Evolutionary conservation across 2,113 vertebrate species (phyloP).

Genomic region (Paradisaea rubra): DNA sequence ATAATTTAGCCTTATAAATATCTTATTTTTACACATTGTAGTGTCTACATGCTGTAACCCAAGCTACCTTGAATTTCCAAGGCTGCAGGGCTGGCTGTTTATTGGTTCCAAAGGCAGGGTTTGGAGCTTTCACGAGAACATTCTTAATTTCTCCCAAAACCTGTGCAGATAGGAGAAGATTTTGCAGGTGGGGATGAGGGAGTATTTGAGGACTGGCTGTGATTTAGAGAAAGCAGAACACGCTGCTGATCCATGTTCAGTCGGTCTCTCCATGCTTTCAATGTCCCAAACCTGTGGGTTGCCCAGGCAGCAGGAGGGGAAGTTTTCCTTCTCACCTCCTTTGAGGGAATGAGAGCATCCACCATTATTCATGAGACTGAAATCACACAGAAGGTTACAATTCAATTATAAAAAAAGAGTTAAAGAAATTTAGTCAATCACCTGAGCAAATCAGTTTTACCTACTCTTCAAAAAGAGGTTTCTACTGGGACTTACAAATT

Average conservation of each 20-base stretch:
- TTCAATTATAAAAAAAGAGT: background rate
- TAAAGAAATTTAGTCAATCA: background rate
- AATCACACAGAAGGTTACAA: background rate
- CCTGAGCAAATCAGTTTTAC: background rate
- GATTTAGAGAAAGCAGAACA: background rate
- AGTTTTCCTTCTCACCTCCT: background rate
- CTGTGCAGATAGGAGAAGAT: background rate
- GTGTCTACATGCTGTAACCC: background rate
- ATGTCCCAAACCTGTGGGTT: background rate
- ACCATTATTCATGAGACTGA: background rate
- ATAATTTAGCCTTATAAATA: background rate
- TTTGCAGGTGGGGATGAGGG: background rate
- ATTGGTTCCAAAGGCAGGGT: background rate
- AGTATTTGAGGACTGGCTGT: background rate
- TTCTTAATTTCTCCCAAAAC: background rate
- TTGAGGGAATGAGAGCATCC: accelerated
- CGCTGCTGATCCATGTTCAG: accelerated
- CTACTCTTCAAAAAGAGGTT: background rate
- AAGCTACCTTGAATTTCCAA: background rate
- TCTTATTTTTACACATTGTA: background rate
- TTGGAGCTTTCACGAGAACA: background rate
- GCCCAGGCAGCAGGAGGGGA: background rate
- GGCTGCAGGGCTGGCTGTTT: background rate
- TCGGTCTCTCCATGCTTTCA: background rate
- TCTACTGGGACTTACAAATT: background rate